phyloP scores from a whole-genome alignment of 2,888 invertebrate genomes.

The Patella depressa region DNA sequence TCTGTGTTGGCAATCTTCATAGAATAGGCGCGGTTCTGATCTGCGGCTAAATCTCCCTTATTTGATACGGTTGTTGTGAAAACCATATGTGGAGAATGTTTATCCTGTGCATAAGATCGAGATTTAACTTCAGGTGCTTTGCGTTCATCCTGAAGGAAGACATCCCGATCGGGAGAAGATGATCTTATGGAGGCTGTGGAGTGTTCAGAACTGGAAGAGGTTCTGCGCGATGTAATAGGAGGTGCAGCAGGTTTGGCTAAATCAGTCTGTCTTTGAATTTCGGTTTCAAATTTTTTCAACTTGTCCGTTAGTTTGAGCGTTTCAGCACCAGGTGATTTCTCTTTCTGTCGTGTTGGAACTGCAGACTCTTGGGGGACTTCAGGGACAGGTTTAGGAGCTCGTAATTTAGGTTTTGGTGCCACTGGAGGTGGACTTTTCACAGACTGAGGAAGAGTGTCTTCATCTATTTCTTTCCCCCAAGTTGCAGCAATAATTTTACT shows the following conservation, averaged over 20 bases:
- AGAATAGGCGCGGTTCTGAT: not conserved
- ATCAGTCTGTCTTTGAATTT: conserved; percentile 7
- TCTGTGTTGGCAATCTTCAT: conserved; percentile 6
- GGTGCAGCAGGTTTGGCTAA: conserved; percentile 22
- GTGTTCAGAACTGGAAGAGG: conserved; percentile 25
- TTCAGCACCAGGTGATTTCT: conserved; percentile 6
- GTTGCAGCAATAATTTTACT: conserved; percentile 24
- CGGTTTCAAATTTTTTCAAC: not conserved
- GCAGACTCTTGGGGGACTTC: not conserved
- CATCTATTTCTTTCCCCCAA: conserved; percentile 18
- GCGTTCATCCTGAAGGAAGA: not conserved
- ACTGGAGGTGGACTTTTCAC: conserved; percentile 19
- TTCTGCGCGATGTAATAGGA: conserved; percentile 43
- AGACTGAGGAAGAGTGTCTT: conserved; percentile 5
- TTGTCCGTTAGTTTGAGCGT: not conserved
- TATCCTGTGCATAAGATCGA: not conserved
- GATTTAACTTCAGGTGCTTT: not conserved
- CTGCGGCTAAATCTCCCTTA: not conserved
- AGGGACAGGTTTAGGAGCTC: conserved; percentile 3
- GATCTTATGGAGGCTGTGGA: conserved; percentile 19
- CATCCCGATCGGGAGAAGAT: conserved; percentile 3
- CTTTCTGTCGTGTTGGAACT: not conserved
- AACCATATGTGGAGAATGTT: conserved; percentile 11
- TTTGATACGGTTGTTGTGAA: not conserved
- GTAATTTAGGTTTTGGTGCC: conserved; percentile 29